Conservation (phyloP, 2,797 vertebrate genomes). For the Trachops cirrhosus region DNA sequence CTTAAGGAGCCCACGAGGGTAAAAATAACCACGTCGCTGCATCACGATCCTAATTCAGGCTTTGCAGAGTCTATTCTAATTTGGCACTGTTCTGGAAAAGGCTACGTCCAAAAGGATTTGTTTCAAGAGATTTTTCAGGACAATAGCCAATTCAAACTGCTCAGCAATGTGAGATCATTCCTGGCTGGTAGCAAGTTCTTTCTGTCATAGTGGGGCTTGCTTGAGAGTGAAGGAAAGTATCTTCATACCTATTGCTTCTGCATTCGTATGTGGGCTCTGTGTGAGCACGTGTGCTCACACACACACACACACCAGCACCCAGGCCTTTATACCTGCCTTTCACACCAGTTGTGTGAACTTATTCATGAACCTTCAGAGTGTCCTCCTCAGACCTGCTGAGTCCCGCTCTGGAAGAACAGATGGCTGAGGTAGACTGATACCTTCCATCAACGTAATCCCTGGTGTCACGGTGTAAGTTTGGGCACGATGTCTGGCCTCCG, state of each 20-base stretch:
- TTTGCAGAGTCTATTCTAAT: neutral
- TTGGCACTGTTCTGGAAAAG: constrained; percentile 45
- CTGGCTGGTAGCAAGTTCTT: constrained; percentile 16
- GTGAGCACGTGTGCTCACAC: neutral
- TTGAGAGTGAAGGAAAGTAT: neutral
- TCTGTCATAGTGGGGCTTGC: neutral
- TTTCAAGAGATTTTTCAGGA: constrained; percentile 65
- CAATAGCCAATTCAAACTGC: constrained; percentile 44
- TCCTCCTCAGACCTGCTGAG: constrained; percentile 54
- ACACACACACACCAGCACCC: neutral
- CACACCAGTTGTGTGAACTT: neutral
- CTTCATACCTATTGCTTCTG: neutral
- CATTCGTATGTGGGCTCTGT: neutral
- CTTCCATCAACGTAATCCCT: constrained; percentile 19
- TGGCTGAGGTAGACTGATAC: neutral
- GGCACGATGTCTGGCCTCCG: neutral
- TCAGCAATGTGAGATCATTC: constrained; percentile 34
- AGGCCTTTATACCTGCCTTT: neutral
- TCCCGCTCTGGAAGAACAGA: constrained; percentile 14
- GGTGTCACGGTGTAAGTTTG: constrained; percentile 19
- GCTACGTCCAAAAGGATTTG: constrained; percentile 32
- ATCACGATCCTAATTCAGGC: neutral
- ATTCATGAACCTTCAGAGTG: neutral
- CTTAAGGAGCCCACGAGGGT: neutral
- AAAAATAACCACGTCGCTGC: neutral